Percentiles rank a stretch among this genome's conserved stretches.
Conservation (phyloP, 2,888 invertebrate species). For the Drosophila parthenogenetica region DNA sequence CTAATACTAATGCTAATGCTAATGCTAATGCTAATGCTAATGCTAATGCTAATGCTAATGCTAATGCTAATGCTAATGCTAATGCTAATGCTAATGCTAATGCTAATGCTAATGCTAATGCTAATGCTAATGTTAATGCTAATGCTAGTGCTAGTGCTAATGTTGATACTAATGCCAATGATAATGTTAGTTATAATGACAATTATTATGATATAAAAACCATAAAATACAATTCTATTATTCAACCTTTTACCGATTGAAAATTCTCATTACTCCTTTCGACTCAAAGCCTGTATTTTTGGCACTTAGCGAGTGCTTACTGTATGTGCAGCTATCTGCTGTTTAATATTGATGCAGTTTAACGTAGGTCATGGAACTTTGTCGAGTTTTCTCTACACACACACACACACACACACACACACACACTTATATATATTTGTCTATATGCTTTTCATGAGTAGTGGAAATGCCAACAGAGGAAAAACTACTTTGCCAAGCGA, state of each 20-base stretch:
- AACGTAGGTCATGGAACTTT: conserved; percentile 67
- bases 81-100: too few relatives aligned
- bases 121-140: too few relatives aligned
- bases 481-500: conserved; percentile 23
- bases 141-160: too few relatives aligned
- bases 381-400: conserved; percentile 25
- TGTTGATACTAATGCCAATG: too few relatives aligned
- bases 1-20: too few relatives aligned
- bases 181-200: background rate
- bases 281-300: background rate
- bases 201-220: background rate
- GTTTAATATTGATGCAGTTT: conserved; percentile 59
- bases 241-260: too few relatives aligned
- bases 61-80: too few relatives aligned
- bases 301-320: conserved; percentile 18
- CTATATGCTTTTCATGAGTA: conserved; percentile 16
- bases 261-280: too few relatives aligned
- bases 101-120: too few relatives aligned
- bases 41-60: too few relatives aligned
- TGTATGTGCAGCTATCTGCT: conserved; percentile 33
- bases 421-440: background rate
- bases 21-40: too few relatives aligned
- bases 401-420: background rate
- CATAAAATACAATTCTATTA: too few relatives aligned
- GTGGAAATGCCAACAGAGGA: conserved; percentile 27